phyloP scores from a whole-genome alignment of 2,113 vertebrate species.

The Heterochromis multidens region DNA sequence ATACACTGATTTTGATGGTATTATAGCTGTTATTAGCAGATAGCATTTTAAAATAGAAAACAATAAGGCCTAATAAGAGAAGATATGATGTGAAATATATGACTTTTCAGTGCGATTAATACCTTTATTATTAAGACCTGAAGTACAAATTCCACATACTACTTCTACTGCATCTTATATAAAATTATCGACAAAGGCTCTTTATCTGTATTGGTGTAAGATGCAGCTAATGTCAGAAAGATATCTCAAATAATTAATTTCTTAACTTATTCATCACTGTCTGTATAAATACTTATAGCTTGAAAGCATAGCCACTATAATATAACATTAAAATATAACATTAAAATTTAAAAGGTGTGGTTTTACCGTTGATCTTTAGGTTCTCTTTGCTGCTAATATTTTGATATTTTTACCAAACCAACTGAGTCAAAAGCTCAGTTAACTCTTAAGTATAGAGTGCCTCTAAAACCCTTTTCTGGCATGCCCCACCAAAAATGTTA shows the following conservation, averaged over 20 bases:
- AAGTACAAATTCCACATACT: neutral
- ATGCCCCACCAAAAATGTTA: neutral
- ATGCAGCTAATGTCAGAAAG: neutral
- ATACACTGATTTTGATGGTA: neutral
- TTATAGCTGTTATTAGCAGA: neutral
- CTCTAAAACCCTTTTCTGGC: neutral
- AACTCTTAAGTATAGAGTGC: neutral
- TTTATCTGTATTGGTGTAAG: neutral
- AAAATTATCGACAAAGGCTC: no score
- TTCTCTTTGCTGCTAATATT: neutral
- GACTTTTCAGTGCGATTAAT: neutral
- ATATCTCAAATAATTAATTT: neutral
- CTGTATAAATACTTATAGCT: neutral
- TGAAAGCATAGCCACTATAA: rapidly evolving
- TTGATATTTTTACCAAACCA: neutral
- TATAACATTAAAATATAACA: neutral
- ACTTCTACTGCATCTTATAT: neutral
- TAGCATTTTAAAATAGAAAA: neutral
- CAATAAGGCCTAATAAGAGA: neutral
- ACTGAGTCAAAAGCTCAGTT: neutral
- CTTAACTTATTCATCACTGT: no score
- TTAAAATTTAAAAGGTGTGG: neutral
- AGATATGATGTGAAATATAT: neutral
- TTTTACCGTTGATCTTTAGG: neutral
- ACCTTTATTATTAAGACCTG: neutral